Base-by-base conservation (phyloP, 1,140 invertebrate genomes). In the Philopotamus ludificatus region DNA sequence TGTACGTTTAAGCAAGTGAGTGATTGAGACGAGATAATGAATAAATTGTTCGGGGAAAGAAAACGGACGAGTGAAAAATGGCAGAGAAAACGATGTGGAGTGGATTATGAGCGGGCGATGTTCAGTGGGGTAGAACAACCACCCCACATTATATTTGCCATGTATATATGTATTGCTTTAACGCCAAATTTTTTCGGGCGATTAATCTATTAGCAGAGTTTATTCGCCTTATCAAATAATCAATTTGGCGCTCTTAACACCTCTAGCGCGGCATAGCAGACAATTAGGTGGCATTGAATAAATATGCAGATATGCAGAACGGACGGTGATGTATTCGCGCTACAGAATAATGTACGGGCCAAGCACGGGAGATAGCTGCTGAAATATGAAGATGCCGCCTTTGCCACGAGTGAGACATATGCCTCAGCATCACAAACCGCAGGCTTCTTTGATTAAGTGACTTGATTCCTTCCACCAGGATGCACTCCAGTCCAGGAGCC, bases 21-120 rank as follows among this genome's bases (percentile, higher is more conserved):
- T 60, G 57, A 60, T 60, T 44, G 57, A 60, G 57, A 60, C 57
- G 57, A 60, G 57, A 60, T 60, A 60, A 60, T 60, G 57, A 60
- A 60, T 60, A 60, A 60, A 60, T 60, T 60, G 57, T 60, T 60
- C 57, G 57, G 42, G 41, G 57, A 41, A 60, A 60, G 57, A 60
- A 60, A 60, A 60, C 44, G 57, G 57, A 60, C 57, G 42, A 47
- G 57, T 60, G 57, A 60, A 60, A 60, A 60, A 47, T 60, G 57
- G 57, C 42, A 42, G 2, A 60, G 57, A 60, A 60, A 26, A 60
- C 42, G 16, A 34, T 60, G 57, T 39, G 16, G 57, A 60, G 57
- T 60, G 42, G 57, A 60, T 60, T 60, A 60, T 60, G 57, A 60
- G 57, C 12, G 15, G 8, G 39, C n/a, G 39, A 41, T 7, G 44